Base-by-base conservation (phyloP, 2,113 vertebrate genomes). In the Marmota flaviventris region DNA sequence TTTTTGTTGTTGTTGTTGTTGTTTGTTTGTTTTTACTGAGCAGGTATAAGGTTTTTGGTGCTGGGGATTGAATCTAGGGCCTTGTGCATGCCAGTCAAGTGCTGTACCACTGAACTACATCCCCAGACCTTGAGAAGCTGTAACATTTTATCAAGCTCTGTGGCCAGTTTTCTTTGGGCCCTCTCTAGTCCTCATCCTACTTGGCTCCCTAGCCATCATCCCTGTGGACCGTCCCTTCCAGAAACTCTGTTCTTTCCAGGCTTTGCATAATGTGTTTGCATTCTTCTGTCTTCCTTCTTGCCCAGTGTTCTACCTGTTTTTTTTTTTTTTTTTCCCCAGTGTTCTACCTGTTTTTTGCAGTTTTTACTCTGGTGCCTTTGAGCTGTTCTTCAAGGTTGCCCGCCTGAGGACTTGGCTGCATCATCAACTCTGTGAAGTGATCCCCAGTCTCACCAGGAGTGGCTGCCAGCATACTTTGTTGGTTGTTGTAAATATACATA, bases 141-240 rank as follows among this genome's bases (percentile, higher is more conserved):
- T 10, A 22, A 53, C 45, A 27, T 48, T 20, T 16, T 37, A 8
- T 83, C 70, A n/a, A 16, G 42, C 5, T 39, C 78, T 69, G 45
- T 45, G 82, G 78, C 48, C 42, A 72, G 8, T 53, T 89, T 69
- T 37, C 77, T 17, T 37, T 69, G 92, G 5, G 17, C 5, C 24
- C 20, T 37, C 16, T 29, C 34, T 1, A 16, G 39, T 17, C 29
- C 32, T 76, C 5, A 0, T 0, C 22, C 9, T 69, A 1, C 45
- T 34, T 61, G 32, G 39, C 12, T 63, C 34, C 34, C 20, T 51
- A 58, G 67, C 34, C 48, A 1, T 58, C 12, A 5, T 20, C 4
- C 22, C 6, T 4, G 48, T 7, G 7, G 51, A 32, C 69, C 2
- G 0, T 34, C 34, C n/a, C 69, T 76, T 29, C 45, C 2, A 27